phyloP scores from a whole-genome alignment of 1,140 invertebrate species.

The Drosophila ogumai region DNA sequence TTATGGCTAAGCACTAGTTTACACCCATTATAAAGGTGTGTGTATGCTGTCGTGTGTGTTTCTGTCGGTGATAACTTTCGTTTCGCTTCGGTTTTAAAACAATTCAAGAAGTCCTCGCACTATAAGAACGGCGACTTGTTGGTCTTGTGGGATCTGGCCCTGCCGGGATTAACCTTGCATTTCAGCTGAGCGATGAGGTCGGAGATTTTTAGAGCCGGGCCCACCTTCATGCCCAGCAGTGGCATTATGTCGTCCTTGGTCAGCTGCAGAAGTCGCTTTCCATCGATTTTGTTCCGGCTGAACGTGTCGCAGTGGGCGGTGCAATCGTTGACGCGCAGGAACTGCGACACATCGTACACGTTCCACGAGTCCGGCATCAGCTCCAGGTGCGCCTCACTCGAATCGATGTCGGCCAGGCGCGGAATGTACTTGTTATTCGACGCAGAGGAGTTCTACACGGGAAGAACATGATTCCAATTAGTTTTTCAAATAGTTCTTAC shows the following conservation, averaged over 20 bases:
- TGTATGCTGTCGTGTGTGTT: conserved; percentile 30
- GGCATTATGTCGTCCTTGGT: conserved; percentile 96
- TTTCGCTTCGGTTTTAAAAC: conserved; percentile 32
- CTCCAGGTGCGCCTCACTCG: conserved; percentile 85
- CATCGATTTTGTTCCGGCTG: conserved; percentile 90
- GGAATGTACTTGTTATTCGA: conserved; percentile 84
- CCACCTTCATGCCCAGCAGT: conserved; percentile 96
- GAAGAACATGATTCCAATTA: not conserved
- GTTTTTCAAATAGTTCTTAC: not conserved
- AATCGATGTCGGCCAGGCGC: conserved; percentile 72
- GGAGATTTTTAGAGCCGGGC: conserved; percentile 96
- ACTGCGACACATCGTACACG: conserved; percentile 93
- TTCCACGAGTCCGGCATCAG: conserved; percentile 92
- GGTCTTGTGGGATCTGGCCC: conserved; percentile 79
- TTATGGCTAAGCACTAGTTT: conserved; percentile 23
- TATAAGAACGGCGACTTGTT: conserved; percentile 84
- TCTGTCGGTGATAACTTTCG: conserved; percentile 63
- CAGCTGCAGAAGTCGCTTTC: conserved; percentile 91
- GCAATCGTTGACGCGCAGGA: conserved; percentile 95
- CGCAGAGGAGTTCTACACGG: conserved; percentile 72
- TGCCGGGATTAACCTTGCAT: conserved; percentile 82
- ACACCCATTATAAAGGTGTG: conserved; percentile 49
- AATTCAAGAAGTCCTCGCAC: conserved; percentile 52
- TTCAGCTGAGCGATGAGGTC: conserved; percentile 95
- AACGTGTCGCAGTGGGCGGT: conserved; percentile 95